Base-by-base conservation (phyloP, 2,113 vertebrate species). In the Chinchilla lanigera region DNA sequence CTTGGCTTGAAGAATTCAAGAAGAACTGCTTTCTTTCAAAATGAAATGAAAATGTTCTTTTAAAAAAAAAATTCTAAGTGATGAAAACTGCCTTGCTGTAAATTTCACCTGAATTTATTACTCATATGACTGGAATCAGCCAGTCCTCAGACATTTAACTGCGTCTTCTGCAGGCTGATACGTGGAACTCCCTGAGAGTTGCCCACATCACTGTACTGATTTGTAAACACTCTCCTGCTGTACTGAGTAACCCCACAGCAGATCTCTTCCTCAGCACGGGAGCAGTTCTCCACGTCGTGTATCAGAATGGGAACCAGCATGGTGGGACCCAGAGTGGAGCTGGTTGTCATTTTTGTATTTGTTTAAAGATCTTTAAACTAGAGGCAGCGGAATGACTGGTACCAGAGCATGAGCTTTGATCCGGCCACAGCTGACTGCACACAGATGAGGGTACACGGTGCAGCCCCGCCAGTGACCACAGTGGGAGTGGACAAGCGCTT, bases 21-120 rank as follows among this genome's bases (percentile, higher is more conserved):
- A 96, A 78, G 33, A 90, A 95, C 26, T 67, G 44, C 63, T 80
- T 92, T 90, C 80, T 93, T 93, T 95, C 83, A 83, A 96, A 80
- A 83, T 86, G 44, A 94, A 94, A 90, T 92, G 28, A 92, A 95
- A 93, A 84, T 65, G 12, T 35, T 73, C 22, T 67, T 81, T 54
- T 41, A 28, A 35, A 41, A 95, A 87, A 96, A 89, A 84, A 78
- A 82, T 41, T 38, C 19, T 89, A 82, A 89, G 90, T 93, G 82
- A 77, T 67, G 60, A 96, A 96, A 95, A 97, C 73, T 67, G 54
- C 52, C 91, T 44, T 93, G 54, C 78, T 83, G 91, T 85, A 95
- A 92, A 61, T 78, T 90, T 93, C 82, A 78, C 90, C 90, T 94
- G 88, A 93, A 95, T 86, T 71, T 73, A 54, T 95, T 65, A 60